Conservation (phyloP, 1,140 invertebrate species). For the Musca domestica region DNA sequence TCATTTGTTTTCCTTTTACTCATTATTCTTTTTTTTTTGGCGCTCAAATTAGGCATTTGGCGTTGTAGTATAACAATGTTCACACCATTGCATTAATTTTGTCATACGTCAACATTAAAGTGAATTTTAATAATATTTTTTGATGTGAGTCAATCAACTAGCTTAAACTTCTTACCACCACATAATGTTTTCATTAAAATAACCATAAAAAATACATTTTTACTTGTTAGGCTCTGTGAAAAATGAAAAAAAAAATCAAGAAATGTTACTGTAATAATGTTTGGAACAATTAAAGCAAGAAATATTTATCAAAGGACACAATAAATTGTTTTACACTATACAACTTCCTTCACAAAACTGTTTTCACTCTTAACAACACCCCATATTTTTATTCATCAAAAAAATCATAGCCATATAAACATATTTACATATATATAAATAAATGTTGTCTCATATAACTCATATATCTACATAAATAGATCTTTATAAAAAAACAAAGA, state of each 20-base stretch:
- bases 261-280: slow-evolving; percentile 21
- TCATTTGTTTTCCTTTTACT: no score
- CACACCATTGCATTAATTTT: no score
- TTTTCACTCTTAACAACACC: neutral
- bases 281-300: neutral
- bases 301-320: slow-evolving; percentile 10
- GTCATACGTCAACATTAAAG: no score
- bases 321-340: neutral
- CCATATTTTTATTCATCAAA: no score
- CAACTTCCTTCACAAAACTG: neutral
- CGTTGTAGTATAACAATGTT: no score
- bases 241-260: neutral
- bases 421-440: neutral
- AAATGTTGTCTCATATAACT: neutral
- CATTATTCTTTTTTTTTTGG: no score
- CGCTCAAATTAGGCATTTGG: no score
- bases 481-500: neutral
- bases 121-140: no score
- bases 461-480: neutral
- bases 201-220: slow-evolving; percentile 9
- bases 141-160: no score
- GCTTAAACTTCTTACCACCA: slow-evolving; percentile 8
- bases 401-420: neutral
- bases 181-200: slow-evolving; percentile 8
- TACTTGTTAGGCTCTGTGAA: slow-evolving; percentile 18